Evolutionary conservation across 2,888 invertebrate genomes (phyloP), one percentile per base, ranked within the genome.

Genomic region (Drosophila kambysellisi): DNA sequence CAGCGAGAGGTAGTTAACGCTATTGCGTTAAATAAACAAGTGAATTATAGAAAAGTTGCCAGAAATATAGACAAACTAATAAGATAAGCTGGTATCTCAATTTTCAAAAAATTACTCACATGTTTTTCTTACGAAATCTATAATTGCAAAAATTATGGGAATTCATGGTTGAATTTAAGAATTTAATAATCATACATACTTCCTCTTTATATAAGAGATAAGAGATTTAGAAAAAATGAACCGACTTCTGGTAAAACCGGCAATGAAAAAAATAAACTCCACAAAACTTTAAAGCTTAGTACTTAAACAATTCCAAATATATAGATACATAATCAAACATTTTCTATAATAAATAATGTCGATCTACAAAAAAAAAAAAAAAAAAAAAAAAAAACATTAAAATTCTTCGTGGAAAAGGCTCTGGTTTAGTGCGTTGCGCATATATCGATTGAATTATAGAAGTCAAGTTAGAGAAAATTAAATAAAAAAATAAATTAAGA

Each of bases 1-100:
- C 35, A n/a, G n/a, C 30, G 12, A 41, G 50, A 30, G 15, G 30
- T 56, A 32, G 41, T 56, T 56, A 41, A 56, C 56, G 15, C 11
- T 9, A 29, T 8, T 12, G n/a, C 17, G 30, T 12, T 30, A 41
- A 56, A 53, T 8, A 32, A 32, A 48, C 25, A 29, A 15, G 29
- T 2, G 2, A 11, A 32, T 25, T 43, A 43, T 20, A 2, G 2
- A 29, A 54, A 54, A 3, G 1, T 17, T 17, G 15, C 50, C 17
- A 50, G 46, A 50, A 25, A 17, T 9, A 50, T 9, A 46, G 15
- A 4, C 25, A 3, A 3, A 2, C 46, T 25, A 8, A 46, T 7
- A 8, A 46, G 25, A 25, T 46, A 15, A 25, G 15, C 46, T 46
- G 8, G 5, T 17, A 30, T 15, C 1, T 17, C 29, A 17, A 17